Percentiles rank a stretch among this genome's conserved stretches.
Conservation (phyloP, 53 echinoderm and acorn worm genomes). For the Crossaster papposus region DNA sequence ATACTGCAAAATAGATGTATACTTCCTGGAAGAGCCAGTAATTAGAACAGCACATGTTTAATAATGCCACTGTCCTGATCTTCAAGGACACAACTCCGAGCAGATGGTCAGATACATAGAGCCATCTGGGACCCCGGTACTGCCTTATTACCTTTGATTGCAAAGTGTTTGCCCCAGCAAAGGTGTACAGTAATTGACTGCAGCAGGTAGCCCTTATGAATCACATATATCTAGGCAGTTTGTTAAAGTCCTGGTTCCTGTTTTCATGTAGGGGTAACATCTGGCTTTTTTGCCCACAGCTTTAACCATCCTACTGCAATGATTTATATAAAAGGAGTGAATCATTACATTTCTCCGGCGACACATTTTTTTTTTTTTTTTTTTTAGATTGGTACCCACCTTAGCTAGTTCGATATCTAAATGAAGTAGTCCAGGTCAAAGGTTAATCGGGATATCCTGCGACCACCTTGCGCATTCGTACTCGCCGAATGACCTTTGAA, state of each 20-base stretch:
- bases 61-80: not conserved
- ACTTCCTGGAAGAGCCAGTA: slow-evolving; percentile 10
- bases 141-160: not conserved
- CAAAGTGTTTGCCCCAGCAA: slow-evolving; percentile 34
- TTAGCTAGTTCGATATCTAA: no score
- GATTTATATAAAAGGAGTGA: not conserved
- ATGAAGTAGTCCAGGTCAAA: no score
- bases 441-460: no score
- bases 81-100: not conserved
- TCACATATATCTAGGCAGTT: slow-evolving; percentile 40
- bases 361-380: not conserved
- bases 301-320: slow-evolving; percentile 1
- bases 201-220: slow-evolving; percentile 37
- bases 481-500: no score
- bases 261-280: slow-evolving; percentile 50
- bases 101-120: slow-evolving; percentile 22
- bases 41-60: slow-evolving; percentile 11
- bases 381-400: no score
- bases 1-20: not conserved
- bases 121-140: not conserved
- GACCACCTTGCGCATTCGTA: no score
- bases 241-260: slow-evolving; percentile 38
- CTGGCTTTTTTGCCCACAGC: not conserved
- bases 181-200: slow-evolving; percentile 34
- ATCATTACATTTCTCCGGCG: not conserved